These are phyloP conservation scores for Gobionotothen gibberifrons DNA, from an alignment of 2,797 vertebrate genomes.

Conservation along the genomic window DNA sequence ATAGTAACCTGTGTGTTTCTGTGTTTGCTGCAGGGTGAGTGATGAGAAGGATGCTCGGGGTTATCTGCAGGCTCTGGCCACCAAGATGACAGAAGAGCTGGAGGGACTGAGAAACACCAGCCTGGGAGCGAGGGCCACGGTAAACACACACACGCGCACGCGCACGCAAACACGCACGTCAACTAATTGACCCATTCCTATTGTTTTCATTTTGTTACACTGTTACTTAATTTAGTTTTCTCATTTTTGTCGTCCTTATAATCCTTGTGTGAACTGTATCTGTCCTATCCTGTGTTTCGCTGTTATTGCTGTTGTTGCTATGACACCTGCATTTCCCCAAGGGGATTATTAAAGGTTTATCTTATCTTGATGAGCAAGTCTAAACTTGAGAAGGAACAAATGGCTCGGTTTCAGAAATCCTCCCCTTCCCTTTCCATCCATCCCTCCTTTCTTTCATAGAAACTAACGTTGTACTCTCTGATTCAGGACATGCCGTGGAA, in stretches of 20 bases:
- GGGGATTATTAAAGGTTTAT: too few species aligned
- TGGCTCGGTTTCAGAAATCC: not conserved
- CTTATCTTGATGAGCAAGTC: not conserved
- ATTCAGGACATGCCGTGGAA: conserved; percentile 99
- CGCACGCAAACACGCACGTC: not conserved
- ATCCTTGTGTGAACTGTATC: too few species aligned
- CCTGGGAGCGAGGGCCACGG: conserved; percentile 93
- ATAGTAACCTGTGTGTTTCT: not conserved
- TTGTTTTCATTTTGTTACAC: not conserved
- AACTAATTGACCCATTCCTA: too few species aligned
- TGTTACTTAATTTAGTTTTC: too few species aligned
- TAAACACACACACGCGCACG: conserved; percentile 68
- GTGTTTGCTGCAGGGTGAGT: conserved; percentile 89
- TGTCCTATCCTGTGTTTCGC: too few species aligned
- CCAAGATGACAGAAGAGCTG: conserved; percentile 98
- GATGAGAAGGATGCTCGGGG: conserved; percentile 98
- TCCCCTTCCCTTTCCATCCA: not conserved
- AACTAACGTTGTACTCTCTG: not conserved
- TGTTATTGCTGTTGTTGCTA: too few species aligned
- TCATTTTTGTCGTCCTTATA: too few species aligned
- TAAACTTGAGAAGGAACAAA: not conserved
- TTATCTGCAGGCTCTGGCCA: conserved; percentile 97
- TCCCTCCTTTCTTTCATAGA: not conserved
- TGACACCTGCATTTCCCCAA: too few species aligned
- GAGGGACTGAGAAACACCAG: conserved; percentile 95